These are phyloP conservation scores for Tanytarsus gracilentus DNA, from an alignment of 2,888 invertebrate genomes.

Conservation along the genomic window DNA sequence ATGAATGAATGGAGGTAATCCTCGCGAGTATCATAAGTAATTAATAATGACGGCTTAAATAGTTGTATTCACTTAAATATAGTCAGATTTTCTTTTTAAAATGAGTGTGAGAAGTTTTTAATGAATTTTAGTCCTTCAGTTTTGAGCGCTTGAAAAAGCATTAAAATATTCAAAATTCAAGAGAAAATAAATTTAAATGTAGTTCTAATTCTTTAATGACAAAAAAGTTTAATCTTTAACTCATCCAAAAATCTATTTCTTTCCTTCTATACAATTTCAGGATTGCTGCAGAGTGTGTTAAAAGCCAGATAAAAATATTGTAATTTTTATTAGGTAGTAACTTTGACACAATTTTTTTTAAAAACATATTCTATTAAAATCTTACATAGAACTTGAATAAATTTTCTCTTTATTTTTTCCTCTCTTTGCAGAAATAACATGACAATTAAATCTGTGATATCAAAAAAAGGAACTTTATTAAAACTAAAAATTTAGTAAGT, in stretches of 20 bases:
- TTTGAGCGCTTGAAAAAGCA: too few relatives aligned
- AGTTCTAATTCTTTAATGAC: background rate
- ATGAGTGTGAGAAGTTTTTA: too few relatives aligned
- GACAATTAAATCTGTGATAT: background rate
- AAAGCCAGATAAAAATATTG: background rate
- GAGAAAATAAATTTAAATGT: background rate
- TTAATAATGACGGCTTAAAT: too few relatives aligned
- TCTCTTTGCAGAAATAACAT: background rate
- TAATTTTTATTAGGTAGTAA: conserved; percentile 20
- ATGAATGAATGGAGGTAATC: background rate
- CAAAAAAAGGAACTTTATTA: background rate
- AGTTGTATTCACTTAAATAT: too few relatives aligned
- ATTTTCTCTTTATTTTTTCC: conserved; percentile 7
- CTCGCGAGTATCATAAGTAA: too few relatives aligned
- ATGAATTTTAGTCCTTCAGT: too few relatives aligned
- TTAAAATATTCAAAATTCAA: too few relatives aligned
- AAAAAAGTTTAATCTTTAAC: background rate
- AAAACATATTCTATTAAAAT: background rate
- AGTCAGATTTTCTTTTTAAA: too few relatives aligned
- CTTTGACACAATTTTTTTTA: conserved; percentile 5
- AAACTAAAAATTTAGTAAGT: background rate
- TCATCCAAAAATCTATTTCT: background rate
- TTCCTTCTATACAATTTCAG: conserved; percentile 8
- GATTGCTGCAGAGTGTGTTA: conserved; percentile 1
- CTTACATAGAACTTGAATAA: background rate